Evolutionary conservation across 2,113 vertebrate genomes (phyloP).

Genomic region (Craseonycteris thonglongyai): DNA sequence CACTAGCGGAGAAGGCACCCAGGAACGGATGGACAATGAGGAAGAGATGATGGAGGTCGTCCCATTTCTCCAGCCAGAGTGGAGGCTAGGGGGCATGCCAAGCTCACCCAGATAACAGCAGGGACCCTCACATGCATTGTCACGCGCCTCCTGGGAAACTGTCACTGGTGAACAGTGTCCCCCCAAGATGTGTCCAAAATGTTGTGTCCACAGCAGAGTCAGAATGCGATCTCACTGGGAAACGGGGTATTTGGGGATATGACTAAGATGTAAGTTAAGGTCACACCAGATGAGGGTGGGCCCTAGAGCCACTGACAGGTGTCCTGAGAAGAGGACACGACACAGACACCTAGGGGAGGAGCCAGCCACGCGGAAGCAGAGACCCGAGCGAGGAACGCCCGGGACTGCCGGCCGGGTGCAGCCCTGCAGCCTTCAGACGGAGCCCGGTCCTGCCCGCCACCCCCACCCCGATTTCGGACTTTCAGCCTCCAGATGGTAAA

Average conservation of each 20-base stretch:
- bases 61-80: background rate
- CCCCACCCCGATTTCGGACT: background rate
- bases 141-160: background rate
- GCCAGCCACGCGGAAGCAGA: background rate
- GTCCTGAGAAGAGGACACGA: background rate
- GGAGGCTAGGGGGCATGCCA: background rate
- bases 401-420: background rate
- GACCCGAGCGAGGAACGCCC: background rate
- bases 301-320: background rate
- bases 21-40: fast-evolving
- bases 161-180: fast-evolving
- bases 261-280: background rate
- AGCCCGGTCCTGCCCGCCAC: fast-evolving
- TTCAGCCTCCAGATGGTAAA: background rate
- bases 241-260: background rate
- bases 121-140: background rate
- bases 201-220: background rate
- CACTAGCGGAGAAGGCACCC: background rate
- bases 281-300: background rate
- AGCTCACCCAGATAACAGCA: background rate
- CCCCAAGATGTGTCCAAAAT: too few relatives aligned
- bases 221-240: background rate
- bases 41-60: background rate
- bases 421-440: background rate
- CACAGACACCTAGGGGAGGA: background rate